Evolutionary conservation across 2,888 invertebrate genomes (phyloP).

Genomic region (Chrysopilus asiliformis): DNA sequence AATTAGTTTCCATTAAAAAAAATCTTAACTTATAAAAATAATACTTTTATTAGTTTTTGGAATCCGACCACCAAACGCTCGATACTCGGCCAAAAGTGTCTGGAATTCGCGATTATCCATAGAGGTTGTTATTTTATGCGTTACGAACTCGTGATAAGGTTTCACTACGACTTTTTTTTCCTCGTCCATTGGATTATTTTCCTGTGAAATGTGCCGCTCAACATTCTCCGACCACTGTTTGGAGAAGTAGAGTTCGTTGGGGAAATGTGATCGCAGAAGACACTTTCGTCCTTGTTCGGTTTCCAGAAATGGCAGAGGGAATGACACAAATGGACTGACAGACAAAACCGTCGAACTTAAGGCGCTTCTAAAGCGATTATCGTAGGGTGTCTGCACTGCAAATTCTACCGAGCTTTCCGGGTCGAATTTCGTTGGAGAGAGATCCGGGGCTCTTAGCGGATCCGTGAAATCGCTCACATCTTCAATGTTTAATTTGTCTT

Average conservation of each 20-base stretch:
- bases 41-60: conserved; percentile 31
- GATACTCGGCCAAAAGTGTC: conserved; percentile 65
- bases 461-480: conserved; percentile 61
- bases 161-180: conserved; percentile 26
- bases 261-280: conserved; percentile 55
- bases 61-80: conserved; percentile 68
- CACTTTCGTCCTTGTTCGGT: conserved; percentile 71
- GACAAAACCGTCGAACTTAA: conserved; percentile 61
- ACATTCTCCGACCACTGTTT: conserved; percentile 40
- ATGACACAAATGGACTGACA: conserved; percentile 74
- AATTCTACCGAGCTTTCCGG: conserved; percentile 24
- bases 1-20: no score
- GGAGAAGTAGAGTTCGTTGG: conserved; percentile 59
- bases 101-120: conserved; percentile 53
- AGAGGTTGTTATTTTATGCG: conserved; percentile 50
- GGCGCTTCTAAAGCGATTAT: conserved; percentile 59
- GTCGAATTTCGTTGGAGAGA: conserved; percentile 33
- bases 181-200: conserved; percentile 10
- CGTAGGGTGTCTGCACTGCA: conserved; percentile 43
- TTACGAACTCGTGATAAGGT: conserved; percentile 60
- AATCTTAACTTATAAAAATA: no score
- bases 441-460: conserved; percentile 50
- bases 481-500: conserved; percentile 39
- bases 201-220: conserved; percentile 24
- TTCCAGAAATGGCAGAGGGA: conserved; percentile 76